Evolutionary conservation across 2,113 vertebrate species (phyloP).

Genomic region (Fregata magnificens): DNA sequence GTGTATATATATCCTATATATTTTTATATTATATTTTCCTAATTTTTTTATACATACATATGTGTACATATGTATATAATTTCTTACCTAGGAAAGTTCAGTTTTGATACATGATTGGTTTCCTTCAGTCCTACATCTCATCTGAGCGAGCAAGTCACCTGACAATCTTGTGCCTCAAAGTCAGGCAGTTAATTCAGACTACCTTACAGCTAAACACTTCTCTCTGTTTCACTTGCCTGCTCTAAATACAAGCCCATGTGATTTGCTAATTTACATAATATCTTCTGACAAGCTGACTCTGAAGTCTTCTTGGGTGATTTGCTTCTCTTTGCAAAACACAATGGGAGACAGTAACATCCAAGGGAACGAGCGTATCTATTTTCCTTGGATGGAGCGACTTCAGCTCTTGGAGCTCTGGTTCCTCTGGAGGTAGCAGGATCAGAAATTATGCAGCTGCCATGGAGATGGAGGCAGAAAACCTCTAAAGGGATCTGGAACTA

Average conservation of each 20-base stretch:
- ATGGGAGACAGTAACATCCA: conserved; percentile 23
- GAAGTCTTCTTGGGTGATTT: conserved; percentile 49
- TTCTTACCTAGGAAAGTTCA: not conserved
- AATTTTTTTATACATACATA: not conserved
- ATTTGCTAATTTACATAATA: conserved; percentile 38
- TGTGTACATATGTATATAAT: not conserved
- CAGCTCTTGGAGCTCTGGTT: not conserved
- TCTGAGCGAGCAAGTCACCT: not conserved
- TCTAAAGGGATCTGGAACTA: not conserved
- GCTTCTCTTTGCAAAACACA: conserved; percentile 38
- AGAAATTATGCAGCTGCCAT: conserved; percentile 3
- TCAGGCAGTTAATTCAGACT: conserved; percentile 17
- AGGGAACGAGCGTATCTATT: not conserved
- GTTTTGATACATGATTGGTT: not conserved
- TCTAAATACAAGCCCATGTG: conserved; percentile 33
- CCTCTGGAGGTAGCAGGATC: not conserved
- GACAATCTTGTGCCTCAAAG: not conserved
- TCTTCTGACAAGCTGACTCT: conserved; percentile 36
- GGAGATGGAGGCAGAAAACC: not conserved
- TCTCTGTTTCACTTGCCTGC: conserved; percentile 5
- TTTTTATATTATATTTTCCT: too few relatives aligned
- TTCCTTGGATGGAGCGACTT: not conserved
- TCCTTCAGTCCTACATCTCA: not conserved
- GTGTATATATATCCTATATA: too few relatives aligned
- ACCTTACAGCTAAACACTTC: not conserved